phyloP scores from a whole-genome alignment of 2,797 vertebrate genomes.

The Takifugu ocellatus region DNA sequence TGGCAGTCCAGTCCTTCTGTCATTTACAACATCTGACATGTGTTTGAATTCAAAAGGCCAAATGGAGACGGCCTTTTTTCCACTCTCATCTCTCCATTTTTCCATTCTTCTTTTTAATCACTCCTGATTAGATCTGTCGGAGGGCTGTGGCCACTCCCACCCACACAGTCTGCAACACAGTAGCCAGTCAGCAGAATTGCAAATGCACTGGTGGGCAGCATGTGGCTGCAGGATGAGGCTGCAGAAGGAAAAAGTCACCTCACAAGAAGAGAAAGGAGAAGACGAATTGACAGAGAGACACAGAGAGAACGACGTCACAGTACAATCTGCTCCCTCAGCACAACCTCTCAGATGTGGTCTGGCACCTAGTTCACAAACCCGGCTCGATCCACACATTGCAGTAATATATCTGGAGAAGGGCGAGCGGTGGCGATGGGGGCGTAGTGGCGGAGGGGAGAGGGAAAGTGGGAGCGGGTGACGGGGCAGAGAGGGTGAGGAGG shows the following conservation, averaged over 20 bases:
- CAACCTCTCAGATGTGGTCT: conserved; percentile 87
- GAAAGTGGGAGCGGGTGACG: conserved; percentile 38
- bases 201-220: conserved; percentile 42
- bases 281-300: conserved; percentile 14
- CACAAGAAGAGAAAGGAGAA: conserved; percentile 13
- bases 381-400: conserved; percentile 80
- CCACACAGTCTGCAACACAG: conserved; percentile 30
- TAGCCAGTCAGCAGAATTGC: conserved; percentile 42
- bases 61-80: conserved; percentile 55
- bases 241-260: conserved; percentile 11
- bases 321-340: conserved; percentile 79
- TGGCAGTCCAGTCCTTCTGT: conserved; percentile 25
- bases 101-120: conserved; percentile 7
- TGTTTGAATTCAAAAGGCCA: conserved; percentile 62
- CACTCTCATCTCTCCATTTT: conserved; percentile 35
- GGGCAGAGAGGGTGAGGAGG: conserved; percentile 1
- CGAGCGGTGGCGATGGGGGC: conserved; percentile 34
- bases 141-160: conserved; percentile 40
- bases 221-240: conserved; percentile 13
- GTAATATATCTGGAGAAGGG: conserved; percentile 69
- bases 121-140: conserved; percentile 44
- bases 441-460: conserved; percentile 26
- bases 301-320: conserved; percentile 66
- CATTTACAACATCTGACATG: conserved; percentile 63
- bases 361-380: conserved; percentile 86